phyloP scores from a whole-genome alignment of 2,797 vertebrate species.

The Mus caroli region DNA sequence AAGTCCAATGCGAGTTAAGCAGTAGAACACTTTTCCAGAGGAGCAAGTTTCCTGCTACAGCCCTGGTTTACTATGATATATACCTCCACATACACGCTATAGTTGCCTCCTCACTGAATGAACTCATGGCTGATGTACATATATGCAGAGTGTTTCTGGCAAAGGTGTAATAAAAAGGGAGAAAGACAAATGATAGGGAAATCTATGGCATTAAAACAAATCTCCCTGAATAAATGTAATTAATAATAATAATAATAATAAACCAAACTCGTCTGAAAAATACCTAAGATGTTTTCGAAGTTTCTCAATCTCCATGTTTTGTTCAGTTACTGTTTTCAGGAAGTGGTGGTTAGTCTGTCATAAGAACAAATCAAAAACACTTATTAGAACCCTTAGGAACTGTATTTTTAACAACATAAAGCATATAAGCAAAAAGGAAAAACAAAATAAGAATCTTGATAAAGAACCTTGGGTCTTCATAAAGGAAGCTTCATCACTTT shows the following conservation, averaged over 20 bases:
- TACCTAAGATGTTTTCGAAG: constrained; percentile 94
- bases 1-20: neutral
- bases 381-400: constrained; percentile 54
- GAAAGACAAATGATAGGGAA: neutral
- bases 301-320: constrained; percentile 92
- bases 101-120: neutral
- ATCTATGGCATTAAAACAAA: neutral
- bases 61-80: neutral
- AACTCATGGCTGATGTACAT: neutral
- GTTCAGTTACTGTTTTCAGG: constrained; percentile 93
- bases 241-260: neutral
- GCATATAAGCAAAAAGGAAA: neutral
- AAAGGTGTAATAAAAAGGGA: constrained; percentile 50
- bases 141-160: neutral
- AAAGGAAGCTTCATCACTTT: neutral
- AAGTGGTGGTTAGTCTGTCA: constrained; percentile 95
- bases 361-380: constrained; percentile 81
- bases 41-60: neutral
- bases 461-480: neutral
- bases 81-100: neutral
- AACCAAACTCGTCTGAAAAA: constrained; percentile 55
- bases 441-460: neutral
- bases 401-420: constrained; percentile 1
- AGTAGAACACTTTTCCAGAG: neutral
- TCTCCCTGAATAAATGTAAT: constrained; percentile 49